Conservation (phyloP, 2,113 vertebrate genomes). For the Ammodytes dubius region DNA sequence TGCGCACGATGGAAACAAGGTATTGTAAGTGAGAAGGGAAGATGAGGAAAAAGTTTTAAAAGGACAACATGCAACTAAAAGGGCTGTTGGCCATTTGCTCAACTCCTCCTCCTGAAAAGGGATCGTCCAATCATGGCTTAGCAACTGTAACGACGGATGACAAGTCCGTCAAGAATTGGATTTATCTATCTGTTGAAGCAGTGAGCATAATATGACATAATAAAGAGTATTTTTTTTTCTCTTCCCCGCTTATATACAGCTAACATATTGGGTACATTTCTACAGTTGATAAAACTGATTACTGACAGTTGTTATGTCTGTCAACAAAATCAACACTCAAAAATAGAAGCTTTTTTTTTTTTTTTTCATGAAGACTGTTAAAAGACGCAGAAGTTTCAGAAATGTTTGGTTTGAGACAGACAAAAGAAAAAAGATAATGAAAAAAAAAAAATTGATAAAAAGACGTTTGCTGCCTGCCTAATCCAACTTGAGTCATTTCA, state of each 20-base stretch:
- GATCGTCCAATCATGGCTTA: constrained; percentile 14
- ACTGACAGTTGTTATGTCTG: neutral
- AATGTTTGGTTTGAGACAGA: neutral
- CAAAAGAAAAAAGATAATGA: neutral
- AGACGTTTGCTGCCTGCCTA: neutral
- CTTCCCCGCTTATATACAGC: no score
- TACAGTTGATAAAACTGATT: neutral
- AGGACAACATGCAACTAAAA: neutral
- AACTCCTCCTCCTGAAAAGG: neutral
- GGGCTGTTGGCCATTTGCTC: neutral
- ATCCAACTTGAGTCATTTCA: constrained; percentile 4
- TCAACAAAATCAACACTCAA: neutral
- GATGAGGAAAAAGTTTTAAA: neutral
- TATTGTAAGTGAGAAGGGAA: neutral
- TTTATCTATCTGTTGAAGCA: neutral
- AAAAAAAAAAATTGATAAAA: neutral
- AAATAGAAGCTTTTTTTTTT: neutral
- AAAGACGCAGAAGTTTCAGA: neutral
- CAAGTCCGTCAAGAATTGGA: neutral
- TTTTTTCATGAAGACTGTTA: neutral
- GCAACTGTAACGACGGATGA: neutral
- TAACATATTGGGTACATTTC: no score
- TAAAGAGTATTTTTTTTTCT: no score
- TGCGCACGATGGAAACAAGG: constrained; percentile 1
- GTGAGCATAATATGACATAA: no score